Evolutionary conservation across 1,140 invertebrate species (phyloP).

Genomic region (Zelostemma sp.): DNA sequence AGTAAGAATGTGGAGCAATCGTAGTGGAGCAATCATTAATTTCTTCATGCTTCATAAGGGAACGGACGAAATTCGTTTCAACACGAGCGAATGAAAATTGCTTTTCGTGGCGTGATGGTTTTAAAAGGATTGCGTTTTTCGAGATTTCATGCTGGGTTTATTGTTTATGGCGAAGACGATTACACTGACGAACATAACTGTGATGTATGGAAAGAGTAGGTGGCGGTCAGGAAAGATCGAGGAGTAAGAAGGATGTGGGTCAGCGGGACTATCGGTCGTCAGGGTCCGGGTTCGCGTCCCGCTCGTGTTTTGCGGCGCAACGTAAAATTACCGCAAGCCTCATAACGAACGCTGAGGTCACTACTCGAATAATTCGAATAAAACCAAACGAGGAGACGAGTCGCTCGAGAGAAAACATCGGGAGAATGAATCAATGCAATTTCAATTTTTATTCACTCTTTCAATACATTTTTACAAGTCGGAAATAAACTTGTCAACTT

Average conservation of each 20-base stretch:
- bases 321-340: conserved; percentile 40
- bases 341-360: conserved; percentile 25
- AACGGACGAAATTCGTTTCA: not conserved
- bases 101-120: too few species aligned
- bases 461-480: too few species aligned
- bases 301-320: conserved; percentile 32
- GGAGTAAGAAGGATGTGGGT: conserved; percentile 58
- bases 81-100: not conserved
- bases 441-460: too few species aligned
- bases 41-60: conserved; percentile 3
- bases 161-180: too few species aligned
- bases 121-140: too few species aligned
- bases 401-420: too few species aligned
- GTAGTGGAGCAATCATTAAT: conserved; percentile 4
- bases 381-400: too few species aligned
- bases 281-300: conserved; percentile 59
- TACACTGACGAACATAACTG: conserved; percentile 17
- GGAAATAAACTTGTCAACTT: too few species aligned
- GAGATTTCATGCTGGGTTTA: too few species aligned
- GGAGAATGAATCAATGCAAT: too few species aligned
- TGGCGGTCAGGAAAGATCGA: conserved; percentile 48
- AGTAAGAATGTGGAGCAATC: conserved; percentile 4
- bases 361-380: not conserved
- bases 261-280: conserved; percentile 60
- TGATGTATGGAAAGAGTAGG: conserved; percentile 50